Conservation (phyloP, 2,797 vertebrate species). For the Pantherophis vulpinus region DNA sequence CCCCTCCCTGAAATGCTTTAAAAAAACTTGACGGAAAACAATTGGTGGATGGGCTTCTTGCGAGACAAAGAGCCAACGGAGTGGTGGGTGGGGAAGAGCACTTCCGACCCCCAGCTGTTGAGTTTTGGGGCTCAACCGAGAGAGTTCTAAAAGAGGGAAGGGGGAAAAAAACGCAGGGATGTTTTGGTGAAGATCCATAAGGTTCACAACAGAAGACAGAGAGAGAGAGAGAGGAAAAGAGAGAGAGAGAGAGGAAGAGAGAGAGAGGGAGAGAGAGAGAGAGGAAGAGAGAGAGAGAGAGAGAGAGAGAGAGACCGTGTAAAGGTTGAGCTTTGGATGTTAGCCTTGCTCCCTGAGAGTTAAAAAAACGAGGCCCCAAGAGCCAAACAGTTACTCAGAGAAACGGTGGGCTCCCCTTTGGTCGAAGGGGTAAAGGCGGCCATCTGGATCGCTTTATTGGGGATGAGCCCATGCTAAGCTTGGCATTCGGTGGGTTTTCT, state of each 20-base stretch:
- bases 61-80: neutral
- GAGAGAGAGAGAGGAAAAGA: too few relatives aligned
- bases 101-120: neutral
- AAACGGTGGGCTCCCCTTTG: neutral
- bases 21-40: neutral
- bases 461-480: too few relatives aligned
- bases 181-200: neutral
- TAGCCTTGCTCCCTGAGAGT: neutral
- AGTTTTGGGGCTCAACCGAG: slow-evolving; percentile 11
- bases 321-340: neutral
- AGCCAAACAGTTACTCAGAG: neutral
- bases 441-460: slow-evolving; percentile 4
- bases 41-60: too few relatives aligned
- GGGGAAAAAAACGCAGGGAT: neutral
- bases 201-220: neutral
- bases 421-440: neutral
- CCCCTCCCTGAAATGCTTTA: slow-evolving; percentile 26
- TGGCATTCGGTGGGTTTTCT: too few relatives aligned
- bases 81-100: too few relatives aligned
- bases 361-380: neutral
- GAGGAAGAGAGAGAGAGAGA: too few relatives aligned
- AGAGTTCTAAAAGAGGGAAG: accelerated
- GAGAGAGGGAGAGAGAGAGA: too few relatives aligned
- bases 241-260: too few relatives aligned
- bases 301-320: neutral